Conservation (phyloP, 2,797 vertebrate genomes). For the Hypotaenidia okinawae region DNA sequence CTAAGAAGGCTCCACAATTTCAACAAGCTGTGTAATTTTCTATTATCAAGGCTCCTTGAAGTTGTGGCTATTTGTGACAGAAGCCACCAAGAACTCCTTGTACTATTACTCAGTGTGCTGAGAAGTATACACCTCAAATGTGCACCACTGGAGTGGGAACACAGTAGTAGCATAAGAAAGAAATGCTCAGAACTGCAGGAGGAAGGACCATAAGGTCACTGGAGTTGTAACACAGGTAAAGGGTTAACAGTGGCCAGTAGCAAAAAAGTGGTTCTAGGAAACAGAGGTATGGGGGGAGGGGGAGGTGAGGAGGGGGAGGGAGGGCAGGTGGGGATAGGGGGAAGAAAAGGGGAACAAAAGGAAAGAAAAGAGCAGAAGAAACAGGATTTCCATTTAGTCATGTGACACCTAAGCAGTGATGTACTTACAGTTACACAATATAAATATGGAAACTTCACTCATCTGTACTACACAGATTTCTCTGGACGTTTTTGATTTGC, state of each 20-base stretch:
- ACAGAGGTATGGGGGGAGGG: neutral
- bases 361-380: neutral
- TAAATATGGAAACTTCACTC: neutral
- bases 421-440: neutral
- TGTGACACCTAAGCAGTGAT: neutral
- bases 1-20: neutral
- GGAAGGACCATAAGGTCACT: neutral
- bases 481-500: neutral
- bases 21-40: neutral
- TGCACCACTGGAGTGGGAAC: neutral
- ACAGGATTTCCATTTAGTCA: neutral
- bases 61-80: neutral
- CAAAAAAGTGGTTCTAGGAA: neutral
- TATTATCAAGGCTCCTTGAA: neutral
- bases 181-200: fast-evolving
- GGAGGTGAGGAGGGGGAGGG: too few relatives aligned
- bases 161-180: neutral
- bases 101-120: too few relatives aligned
- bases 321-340: too few relatives aligned
- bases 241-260: fast-evolving
- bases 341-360: too few relatives aligned
- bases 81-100: neutral
- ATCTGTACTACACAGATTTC: neutral
- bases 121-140: neutral
- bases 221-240: neutral